Evolutionary conservation across 1,140 invertebrate species (phyloP), one percentile per base, ranked within the genome.

Genomic region (Drosophila parvula): DNA sequence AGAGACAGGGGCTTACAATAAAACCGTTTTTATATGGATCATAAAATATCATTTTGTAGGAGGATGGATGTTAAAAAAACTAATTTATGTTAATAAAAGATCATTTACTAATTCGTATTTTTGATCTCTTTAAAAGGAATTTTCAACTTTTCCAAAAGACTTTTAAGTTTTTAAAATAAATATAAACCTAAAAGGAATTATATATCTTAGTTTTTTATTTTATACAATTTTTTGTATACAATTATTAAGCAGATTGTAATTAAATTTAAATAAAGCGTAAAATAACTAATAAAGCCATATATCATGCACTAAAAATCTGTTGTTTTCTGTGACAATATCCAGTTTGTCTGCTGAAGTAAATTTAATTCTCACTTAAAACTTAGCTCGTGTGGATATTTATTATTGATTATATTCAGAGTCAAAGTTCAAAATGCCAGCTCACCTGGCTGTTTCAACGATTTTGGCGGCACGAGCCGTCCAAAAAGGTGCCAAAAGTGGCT

Each of bases 401-500:
- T 30, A 64, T 55, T 32, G 61, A 45, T 48, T 32, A 50, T 55
- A 63, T 68, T 58, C 18, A 48, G 55, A 74, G 64, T 45, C 69
- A 76, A 63, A 85, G 77, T 80, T 85, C 71, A 80, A 65, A 70
- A 38, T 59, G 64, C 41, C 50, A 58, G 65, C 44, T 61, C 75
- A 77, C 11, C 28, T 71, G 65, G 38, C 50, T 53, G 36, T 48
- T 61, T 48, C 28, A 14, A 4, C 32, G 16, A 14, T 38, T 53
- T 16, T 53, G 27, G 18, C 56, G 79, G 80, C 84, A 83, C 84
- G 84, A 83, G 83, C 83, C 77, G 34, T 11, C 47, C 40, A 67
- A 80, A 78, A 82, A 78, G 70, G 80, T 82, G 86, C 80, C 76
- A 79, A 88, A 88, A 80, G 45, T 70, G 75, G 43, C 47, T 48